Evolutionary conservation across 2,888 invertebrate species (phyloP).

Genomic region (Drosophila helvetica): DNA sequence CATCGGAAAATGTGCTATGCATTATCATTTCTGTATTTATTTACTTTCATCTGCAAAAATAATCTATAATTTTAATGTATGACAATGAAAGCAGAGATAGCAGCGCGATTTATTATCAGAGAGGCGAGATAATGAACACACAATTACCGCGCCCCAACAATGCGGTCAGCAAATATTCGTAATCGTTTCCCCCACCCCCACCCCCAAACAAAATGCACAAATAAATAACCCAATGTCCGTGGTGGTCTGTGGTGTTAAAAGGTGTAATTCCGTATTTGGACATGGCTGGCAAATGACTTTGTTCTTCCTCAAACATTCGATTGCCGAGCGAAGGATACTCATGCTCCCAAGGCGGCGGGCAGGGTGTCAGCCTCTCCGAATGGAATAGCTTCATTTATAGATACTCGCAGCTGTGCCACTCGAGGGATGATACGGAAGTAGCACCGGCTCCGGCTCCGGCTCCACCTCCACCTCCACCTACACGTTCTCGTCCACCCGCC

Average conservation of each 20-base stretch:
- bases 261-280: slow-evolving; percentile 1
- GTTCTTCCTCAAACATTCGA: neutral
- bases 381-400: neutral
- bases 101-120: slow-evolving; percentile 53
- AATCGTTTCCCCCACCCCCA: slow-evolving; percentile 29
- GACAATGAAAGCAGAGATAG: slow-evolving; percentile 56
- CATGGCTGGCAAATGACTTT: neutral
- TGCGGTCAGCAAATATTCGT: slow-evolving; percentile 48
- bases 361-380: neutral
- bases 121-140: slow-evolving; percentile 64
- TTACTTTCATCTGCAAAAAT: slow-evolving; percentile 50
- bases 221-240: slow-evolving; percentile 34
- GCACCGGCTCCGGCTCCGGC: no score
- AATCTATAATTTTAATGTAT: slow-evolving; percentile 69
- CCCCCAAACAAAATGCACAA: slow-evolving; percentile 20
- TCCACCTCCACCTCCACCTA: slow-evolving; percentile 4
- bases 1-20: slow-evolving; percentile 2
- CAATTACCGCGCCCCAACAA: slow-evolving; percentile 58
- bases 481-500: slow-evolving; percentile 18
- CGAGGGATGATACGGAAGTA: neutral
- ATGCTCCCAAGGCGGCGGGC: no score
- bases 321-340: neutral
- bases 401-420: neutral
- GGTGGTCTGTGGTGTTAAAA: slow-evolving; percentile 1
- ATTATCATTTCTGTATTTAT: slow-evolving; percentile 19